These are phyloP conservation scores for Lottia scabra DNA, from an alignment of 2,888 invertebrate species.

Conservation along the genomic window DNA sequence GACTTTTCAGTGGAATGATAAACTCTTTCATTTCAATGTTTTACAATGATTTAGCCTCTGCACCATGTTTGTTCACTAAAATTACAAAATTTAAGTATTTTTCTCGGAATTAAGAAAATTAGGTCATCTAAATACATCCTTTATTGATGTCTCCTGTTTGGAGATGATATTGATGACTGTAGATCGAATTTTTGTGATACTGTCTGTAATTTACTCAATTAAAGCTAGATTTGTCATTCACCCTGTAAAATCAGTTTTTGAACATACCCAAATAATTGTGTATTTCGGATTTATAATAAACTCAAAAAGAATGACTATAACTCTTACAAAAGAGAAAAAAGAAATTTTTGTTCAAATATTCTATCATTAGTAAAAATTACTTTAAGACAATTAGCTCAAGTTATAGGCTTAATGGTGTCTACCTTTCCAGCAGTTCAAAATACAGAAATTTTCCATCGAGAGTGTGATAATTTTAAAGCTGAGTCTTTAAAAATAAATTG, in stretches of 20 bases:
- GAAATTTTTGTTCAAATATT: background rate
- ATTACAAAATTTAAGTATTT: background rate
- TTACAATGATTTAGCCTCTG: constrained; percentile 8
- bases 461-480: background rate
- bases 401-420: background rate
- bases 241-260: constrained; percentile 3
- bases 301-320: constrained; percentile 22
- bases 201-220: background rate
- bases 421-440: constrained; percentile 4
- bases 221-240: constrained; percentile 7
- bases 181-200: background rate
- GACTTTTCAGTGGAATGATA: background rate
- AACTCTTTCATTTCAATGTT: constrained; percentile 2
- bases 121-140: constrained; percentile 3
- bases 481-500: background rate
- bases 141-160: constrained; percentile 18
- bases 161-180: constrained; percentile 23
- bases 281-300: constrained; percentile 10
- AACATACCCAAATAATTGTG: constrained; percentile 10
- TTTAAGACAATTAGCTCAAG: constrained; percentile 9
- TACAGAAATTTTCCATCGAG: background rate
- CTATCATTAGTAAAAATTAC: background rate
- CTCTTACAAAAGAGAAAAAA: constrained; percentile 28
- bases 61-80: constrained; percentile 1
- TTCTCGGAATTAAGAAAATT: constrained; percentile 13